phyloP scores from a whole-genome alignment of 64 coral and sea anemone genomes.

The Anthopleura sola region DNA sequence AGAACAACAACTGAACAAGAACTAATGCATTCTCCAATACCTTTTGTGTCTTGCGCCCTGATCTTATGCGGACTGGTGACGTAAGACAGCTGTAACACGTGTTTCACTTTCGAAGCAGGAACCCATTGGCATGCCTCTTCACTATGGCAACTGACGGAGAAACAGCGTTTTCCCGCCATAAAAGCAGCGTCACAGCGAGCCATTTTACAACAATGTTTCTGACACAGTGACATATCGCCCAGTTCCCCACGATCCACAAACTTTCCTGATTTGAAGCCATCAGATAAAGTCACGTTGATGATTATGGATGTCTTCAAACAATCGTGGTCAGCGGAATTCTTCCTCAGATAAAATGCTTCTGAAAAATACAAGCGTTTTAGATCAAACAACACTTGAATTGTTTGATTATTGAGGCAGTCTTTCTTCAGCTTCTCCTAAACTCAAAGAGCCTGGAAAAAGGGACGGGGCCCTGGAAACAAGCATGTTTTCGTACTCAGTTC shows the following conservation, averaged over 20 bases:
- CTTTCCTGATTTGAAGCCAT: slow-evolving; percentile 51
- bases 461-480: too few relatives aligned
- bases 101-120: slow-evolving; percentile 28
- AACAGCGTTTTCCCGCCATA: slow-evolving; percentile 73
- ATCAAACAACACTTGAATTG: too few relatives aligned
- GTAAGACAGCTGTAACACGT: slow-evolving; percentile 74
- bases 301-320: slow-evolving; percentile 70
- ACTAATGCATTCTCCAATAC: background rate
- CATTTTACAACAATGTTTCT: slow-evolving; percentile 55
- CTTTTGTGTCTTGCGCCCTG: slow-evolving; percentile 1
- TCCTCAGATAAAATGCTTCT: background rate
- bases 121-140: slow-evolving; percentile 61
- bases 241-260: slow-evolving; percentile 61
- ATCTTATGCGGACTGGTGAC: slow-evolving; percentile 39
- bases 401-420: too few relatives aligned
- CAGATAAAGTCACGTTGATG: slow-evolving; percentile 61
- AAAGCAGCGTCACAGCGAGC: slow-evolving; percentile 62
- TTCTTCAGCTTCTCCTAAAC: too few relatives aligned
- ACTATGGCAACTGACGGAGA: slow-evolving; percentile 57
- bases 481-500: too few relatives aligned
- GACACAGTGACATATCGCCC: slow-evolving; percentile 50
- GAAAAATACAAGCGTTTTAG: background rate
- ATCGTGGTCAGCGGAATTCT: background rate
- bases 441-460: too few relatives aligned
- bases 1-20: background rate